Evolutionary conservation across 2,113 vertebrate genomes (phyloP), one percentile per base, ranked within the genome.

Genomic region (Chascanopsetta lugubris): DNA sequence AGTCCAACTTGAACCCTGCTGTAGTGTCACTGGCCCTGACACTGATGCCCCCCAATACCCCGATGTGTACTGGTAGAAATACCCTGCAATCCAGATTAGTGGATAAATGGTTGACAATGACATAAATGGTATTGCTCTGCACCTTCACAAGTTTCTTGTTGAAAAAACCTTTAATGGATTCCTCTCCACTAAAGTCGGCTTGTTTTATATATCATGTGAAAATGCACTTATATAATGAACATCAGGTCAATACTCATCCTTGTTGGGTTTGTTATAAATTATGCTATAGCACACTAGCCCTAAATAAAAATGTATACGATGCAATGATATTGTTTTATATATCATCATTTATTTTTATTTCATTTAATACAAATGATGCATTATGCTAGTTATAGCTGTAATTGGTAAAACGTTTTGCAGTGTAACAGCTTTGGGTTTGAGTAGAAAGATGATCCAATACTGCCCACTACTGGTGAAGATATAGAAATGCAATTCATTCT

Each of bases 381-480:
- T n/a, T 21, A 24, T 56, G 5, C 25, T 53, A 62, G 32, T 54
- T 67, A 15, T 15, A 63, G 62, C 36, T 8, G 32, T 4, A 46
- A 20, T 3, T 10, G 25, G 32, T 18, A 57, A 47, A 29, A 38
- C 11, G 17, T 10, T 64, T 29, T 61, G 45, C 24, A 13, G 15
- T 10, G 15, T 9, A 42, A 30, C 3, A 29, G 18, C 6, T 61
- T 1, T 8, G 4, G 8, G 6, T 36, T 48, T 55, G 12, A 25
- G 50, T n/a, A 8, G 3, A 8, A 11, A 26, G 8, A 30, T 22
- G 13, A 32, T 63, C 8, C 24, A 61, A 56, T 6, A 65, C 36
- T 78, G 67, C 68, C 70, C 26, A 42, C 57, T 68, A 21, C 51
- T 61, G 63, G 61, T 47, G 2, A 46, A 34, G 27, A 17, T 45